Percentiles rank a stretch among this genome's conserved stretches.
Evolutionary conservation across 1,140 invertebrate genomes (phyloP).

Genomic region (Pseudomyrmex gracilis): DNA sequence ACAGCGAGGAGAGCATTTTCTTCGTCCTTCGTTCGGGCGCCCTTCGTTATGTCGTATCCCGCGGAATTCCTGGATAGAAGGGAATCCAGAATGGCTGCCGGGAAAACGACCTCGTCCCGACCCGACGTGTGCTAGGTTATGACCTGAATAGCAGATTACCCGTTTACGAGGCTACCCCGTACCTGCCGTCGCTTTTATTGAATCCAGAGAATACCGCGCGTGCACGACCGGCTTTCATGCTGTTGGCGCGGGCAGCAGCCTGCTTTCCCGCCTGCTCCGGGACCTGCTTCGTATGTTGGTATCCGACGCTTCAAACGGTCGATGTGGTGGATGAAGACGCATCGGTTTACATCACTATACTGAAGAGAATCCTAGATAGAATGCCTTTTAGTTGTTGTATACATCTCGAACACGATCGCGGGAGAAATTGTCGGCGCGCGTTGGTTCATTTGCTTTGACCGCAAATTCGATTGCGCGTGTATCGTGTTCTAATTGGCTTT

Average conservation of each 20-base stretch:
- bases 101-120: constrained; percentile 75
- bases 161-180: constrained; percentile 74
- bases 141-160: constrained; percentile 81
- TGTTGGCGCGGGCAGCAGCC: background rate
- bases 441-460: constrained; percentile 10
- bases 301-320: constrained; percentile 17
- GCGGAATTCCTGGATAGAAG: constrained; percentile 70
- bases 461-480: background rate
- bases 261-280: background rate
- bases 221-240: constrained; percentile 53
- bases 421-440: background rate
- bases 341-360: constrained; percentile 4
- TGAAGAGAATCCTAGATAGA: constrained; percentile 11
- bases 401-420: background rate
- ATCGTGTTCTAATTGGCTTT: background rate
- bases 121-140: constrained; percentile 73
- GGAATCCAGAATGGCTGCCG: constrained; percentile 76
- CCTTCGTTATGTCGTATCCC: constrained; percentile 55
- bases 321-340: background rate
- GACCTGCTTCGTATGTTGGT: background rate
- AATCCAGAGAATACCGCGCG: constrained; percentile 65
- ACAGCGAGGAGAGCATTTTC: background rate
- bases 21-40: background rate
- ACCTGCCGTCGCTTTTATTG: constrained; percentile 70
- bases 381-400: constrained; percentile 26